Conservation (phyloP, 2,888 invertebrate species). For the Lysandra bellargus region DNA sequence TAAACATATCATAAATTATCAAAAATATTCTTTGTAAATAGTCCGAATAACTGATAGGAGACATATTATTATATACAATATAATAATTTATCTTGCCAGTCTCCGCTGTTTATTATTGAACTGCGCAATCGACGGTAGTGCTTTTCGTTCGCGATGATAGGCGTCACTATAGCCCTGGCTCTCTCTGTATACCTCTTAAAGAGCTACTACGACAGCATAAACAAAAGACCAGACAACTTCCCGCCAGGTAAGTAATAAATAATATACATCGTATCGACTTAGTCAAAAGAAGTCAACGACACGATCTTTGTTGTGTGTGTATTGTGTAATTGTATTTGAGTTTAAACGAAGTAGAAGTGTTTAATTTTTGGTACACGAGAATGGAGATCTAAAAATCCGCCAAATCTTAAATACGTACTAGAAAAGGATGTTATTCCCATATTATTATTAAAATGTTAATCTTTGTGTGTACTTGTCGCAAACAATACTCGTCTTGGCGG, state of each 20-base stretch:
- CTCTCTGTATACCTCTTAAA: slow-evolving; percentile 3
- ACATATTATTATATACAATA: not conserved
- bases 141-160: not conserved
- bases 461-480: too few relatives aligned
- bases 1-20: not conserved
- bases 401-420: not conserved
- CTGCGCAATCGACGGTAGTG: slow-evolving; percentile 3
- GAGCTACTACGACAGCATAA: slow-evolving; percentile 60
- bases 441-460: too few relatives aligned
- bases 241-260: slow-evolving; percentile 77
- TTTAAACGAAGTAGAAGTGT: not conserved
- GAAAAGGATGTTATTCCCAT: not conserved
- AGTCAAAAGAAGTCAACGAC: not conserved
- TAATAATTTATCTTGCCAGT: not conserved
- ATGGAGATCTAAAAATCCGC: not conserved
- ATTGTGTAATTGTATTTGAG: not conserved
- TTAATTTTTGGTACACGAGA: not conserved
- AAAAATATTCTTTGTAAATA: not conserved
- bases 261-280: not conserved
- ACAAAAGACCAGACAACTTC: slow-evolving; percentile 70
- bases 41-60: not conserved
- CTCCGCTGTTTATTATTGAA: slow-evolving; percentile 2
- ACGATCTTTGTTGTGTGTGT: not conserved
- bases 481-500: too few relatives aligned
- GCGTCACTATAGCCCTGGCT: slow-evolving; percentile 7